Evolutionary conservation across 1,140 invertebrate species (phyloP).

Genomic region (Hylaeus anthracinus): DNA sequence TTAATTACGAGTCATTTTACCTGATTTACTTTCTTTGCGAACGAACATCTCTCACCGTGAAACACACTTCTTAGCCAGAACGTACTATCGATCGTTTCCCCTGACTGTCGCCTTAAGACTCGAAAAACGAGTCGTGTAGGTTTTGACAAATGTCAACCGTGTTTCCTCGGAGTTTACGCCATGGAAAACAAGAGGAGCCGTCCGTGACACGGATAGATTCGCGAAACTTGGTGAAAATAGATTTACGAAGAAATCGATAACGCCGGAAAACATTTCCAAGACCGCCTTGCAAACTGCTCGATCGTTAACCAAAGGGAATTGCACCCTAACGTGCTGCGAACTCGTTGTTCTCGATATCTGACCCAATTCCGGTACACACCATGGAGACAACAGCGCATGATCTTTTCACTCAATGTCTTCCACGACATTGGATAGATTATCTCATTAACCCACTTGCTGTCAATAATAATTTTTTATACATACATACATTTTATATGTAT

Average conservation of each 20-base stretch:
- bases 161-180: background rate
- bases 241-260: conserved; percentile 21
- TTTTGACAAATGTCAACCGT: background rate
- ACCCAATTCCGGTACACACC: conserved; percentile 4
- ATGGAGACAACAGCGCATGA: background rate
- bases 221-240: background rate
- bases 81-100: background rate
- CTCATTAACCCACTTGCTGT: no score
- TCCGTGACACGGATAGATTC: conserved; percentile 39
- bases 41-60: no score
- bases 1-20: no score
- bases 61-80: no score
- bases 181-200: conserved; percentile 23
- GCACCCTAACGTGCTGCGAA: conserved; percentile 17
- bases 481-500: background rate
- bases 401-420: no score
- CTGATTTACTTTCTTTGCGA: no score
- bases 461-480: no score
- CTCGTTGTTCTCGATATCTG: conserved; percentile 14
- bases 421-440: no score
- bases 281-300: conserved; percentile 9
- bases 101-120: no score
- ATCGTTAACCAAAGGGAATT: conserved; percentile 32
- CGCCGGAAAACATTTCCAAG: background rate
- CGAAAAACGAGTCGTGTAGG: background rate